Conservation (phyloP, 2,888 invertebrate species). For the Palloptera scutellata region DNA sequence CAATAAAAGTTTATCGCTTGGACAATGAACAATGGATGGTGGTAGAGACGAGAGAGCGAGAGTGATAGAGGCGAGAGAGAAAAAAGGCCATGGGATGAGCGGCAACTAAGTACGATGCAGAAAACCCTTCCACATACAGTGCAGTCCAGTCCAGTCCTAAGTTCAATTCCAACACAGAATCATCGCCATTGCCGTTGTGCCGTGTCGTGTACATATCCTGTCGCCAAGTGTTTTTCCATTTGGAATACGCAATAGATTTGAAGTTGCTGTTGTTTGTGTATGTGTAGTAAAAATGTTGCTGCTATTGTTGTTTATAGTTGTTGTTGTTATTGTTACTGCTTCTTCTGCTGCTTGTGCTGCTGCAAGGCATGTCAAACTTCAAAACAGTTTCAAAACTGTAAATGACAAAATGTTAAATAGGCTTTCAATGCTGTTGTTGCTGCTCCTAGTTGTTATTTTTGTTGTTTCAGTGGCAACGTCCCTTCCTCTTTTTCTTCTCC, state of each 20-base stretch:
- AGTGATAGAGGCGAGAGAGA: background rate
- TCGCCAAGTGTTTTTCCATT: constrained; percentile 31
- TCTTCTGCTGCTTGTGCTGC: constrained; percentile 23
- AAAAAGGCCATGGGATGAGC: background rate
- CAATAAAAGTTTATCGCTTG: constrained; percentile 61
- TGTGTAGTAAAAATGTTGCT: constrained; percentile 30
- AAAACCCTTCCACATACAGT: background rate
- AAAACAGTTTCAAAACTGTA: constrained; percentile 60
- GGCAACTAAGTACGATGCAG: background rate
- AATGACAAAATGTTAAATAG: constrained; percentile 62
- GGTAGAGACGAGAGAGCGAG: background rate
- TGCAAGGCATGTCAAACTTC: constrained; percentile 53
- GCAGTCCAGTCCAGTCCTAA: background rate
- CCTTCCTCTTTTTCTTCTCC: too few relatives aligned
- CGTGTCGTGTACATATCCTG: constrained; percentile 35
- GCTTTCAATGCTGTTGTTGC: constrained; percentile 47
- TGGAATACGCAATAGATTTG: constrained; percentile 22
- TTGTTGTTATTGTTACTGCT: constrained; percentile 34
- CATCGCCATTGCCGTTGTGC: too few relatives aligned
- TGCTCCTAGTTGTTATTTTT: background rate
- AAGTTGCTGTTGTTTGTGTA: constrained; percentile 29
- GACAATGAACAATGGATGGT: constrained; percentile 41
- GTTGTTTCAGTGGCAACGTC: too few relatives aligned
- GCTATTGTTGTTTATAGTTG: constrained; percentile 11
- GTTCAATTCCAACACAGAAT: background rate